phyloP scores from a whole-genome alignment of 2,113 vertebrate species.

The Phaethornis superciliosus region DNA sequence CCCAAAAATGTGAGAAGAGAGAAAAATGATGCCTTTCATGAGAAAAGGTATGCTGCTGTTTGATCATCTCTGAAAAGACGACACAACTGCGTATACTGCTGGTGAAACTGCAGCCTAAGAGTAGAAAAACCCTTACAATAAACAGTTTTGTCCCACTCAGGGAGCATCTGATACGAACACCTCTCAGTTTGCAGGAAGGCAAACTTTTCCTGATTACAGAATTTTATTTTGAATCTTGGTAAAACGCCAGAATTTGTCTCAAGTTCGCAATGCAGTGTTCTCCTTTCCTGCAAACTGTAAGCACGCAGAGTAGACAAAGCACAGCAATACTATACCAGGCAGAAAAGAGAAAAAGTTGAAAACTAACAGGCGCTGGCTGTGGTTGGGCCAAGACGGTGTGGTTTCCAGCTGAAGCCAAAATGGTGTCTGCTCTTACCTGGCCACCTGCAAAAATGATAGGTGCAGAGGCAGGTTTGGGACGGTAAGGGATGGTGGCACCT shows the following conservation, averaged over 20 bases:
- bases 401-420: constrained; percentile 83
- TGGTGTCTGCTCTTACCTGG: constrained; percentile 82
- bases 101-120: not conserved
- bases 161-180: not conserved
- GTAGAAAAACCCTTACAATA: not conserved
- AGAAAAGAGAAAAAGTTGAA: constrained; percentile 70
- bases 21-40: not conserved
- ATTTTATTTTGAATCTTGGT: not conserved
- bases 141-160: not conserved
- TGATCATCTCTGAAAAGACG: not conserved
- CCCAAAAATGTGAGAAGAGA: not conserved
- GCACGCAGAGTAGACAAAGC: constrained; percentile 5
- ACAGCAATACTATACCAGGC: constrained; percentile 74
- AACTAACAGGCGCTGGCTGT: constrained; percentile 88
- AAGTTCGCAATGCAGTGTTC: constrained; percentile 37
- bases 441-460: constrained; percentile 83
- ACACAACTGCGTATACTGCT: not conserved
- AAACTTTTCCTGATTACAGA: not conserved
- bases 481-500: constrained; percentile 92
- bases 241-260: not conserved
- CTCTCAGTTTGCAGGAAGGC: not conserved
- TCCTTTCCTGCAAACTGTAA: not conserved
- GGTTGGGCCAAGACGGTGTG: constrained; percentile 87
- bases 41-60: not conserved
- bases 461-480: constrained; percentile 85